A percentile compares a stretch with the other conserved stretches of the same genome.
These are phyloP conservation scores for Himantopus leucocephalus DNA, from an alignment of 2,113 vertebrate genomes.

Conservation along the genomic window DNA sequence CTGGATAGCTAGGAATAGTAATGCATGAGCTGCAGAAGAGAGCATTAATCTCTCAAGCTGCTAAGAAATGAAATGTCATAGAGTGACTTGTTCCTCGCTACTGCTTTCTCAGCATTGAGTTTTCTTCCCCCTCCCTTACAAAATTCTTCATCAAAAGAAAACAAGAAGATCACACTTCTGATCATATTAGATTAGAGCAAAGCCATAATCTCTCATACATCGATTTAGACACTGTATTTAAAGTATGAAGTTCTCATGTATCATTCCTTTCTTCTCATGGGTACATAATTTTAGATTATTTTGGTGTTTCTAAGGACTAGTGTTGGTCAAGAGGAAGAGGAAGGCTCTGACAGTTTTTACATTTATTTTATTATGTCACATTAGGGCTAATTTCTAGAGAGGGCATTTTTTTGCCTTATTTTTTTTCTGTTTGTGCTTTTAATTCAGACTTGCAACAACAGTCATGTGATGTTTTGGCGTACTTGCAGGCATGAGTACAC, in stretches of 20 bases:
- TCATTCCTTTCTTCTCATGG: neutral
- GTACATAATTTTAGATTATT: neutral
- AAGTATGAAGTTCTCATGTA: neutral
- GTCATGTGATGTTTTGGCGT: neutral
- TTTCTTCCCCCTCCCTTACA: neutral
- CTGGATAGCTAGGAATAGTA: slow-evolving; percentile 46
- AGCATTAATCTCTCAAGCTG: slow-evolving; percentile 62
- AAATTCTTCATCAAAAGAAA: slow-evolving; percentile 7
- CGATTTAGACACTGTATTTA: neutral
- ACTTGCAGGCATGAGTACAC: neutral
- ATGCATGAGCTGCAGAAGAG: slow-evolving; percentile 43
- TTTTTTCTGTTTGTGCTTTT: neutral
- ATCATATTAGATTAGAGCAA: neutral
- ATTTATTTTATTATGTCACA: neutral
- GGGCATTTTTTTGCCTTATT: rapidly evolving
- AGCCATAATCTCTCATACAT: neutral
- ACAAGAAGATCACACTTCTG: neutral
- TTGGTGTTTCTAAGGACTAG: neutral
- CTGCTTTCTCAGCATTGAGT: neutral
- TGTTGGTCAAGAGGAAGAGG: neutral
- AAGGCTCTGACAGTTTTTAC: neutral
- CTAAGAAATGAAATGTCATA: slow-evolving; percentile 70
- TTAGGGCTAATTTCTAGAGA: neutral
- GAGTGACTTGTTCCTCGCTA: slow-evolving; percentile 36
- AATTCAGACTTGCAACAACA: neutral